These are phyloP conservation scores for Ochropleura leucogaster DNA, from an alignment of 2,888 invertebrate genomes.

Conservation along the genomic window DNA sequence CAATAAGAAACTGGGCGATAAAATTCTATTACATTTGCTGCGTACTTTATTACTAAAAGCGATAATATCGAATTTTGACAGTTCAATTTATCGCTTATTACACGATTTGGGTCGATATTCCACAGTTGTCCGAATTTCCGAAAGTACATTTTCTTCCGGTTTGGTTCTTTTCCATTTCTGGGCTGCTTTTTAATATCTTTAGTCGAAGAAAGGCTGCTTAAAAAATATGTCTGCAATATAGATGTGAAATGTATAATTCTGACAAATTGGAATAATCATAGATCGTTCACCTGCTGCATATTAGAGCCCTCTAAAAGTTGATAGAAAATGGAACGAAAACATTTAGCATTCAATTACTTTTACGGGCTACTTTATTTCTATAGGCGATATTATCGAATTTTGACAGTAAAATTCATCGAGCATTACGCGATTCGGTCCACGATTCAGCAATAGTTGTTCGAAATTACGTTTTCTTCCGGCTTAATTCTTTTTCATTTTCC, in stretches of 20 bases:
- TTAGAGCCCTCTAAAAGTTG: slow-evolving; percentile 31
- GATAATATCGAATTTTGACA: slow-evolving; percentile 61
- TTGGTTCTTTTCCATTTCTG: slow-evolving; percentile 45
- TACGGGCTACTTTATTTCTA: slow-evolving; percentile 58
- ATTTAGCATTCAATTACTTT: slow-evolving; percentile 59
- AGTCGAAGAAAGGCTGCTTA: not conserved
- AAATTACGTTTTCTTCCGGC: slow-evolving; percentile 59
- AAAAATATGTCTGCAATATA: slow-evolving; percentile 19
- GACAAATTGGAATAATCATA: slow-evolving; percentile 17
- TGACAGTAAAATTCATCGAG: slow-evolving; percentile 64
- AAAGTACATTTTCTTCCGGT: slow-evolving; percentile 46
- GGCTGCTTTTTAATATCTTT: slow-evolving; percentile 38
- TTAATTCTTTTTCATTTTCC: slow-evolving; percentile 64
- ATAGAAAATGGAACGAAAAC: slow-evolving; percentile 45
- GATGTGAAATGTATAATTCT: slow-evolving; percentile 22
- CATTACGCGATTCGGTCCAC: slow-evolving; percentile 51
- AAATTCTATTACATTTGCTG: slow-evolving; percentile 50
- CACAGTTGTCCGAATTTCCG: slow-evolving; percentile 36
- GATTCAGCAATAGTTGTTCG: slow-evolving; percentile 58
- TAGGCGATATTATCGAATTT: slow-evolving; percentile 62
- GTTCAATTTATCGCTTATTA: slow-evolving; percentile 58
- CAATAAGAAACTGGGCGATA: slow-evolving; percentile 34
- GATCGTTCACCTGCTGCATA: slow-evolving; percentile 34
- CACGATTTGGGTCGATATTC: slow-evolving; percentile 43
- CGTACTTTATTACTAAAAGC: slow-evolving; percentile 53